Evolutionary conservation across 2,797 vertebrate genomes (phyloP).

Genomic region (Pogonophryne albipinna): DNA sequence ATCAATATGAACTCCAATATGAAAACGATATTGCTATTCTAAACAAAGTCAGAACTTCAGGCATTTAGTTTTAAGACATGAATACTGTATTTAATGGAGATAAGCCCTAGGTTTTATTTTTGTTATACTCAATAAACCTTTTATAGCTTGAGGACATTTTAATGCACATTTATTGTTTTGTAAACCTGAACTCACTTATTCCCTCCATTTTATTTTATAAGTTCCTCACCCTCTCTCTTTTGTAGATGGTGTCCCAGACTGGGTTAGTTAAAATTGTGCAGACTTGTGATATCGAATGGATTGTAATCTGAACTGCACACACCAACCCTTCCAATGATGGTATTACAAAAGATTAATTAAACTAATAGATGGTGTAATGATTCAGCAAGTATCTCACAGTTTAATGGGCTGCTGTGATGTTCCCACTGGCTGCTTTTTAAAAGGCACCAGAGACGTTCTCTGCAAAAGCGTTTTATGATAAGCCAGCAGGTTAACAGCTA

Average conservation of each 20-base stretch:
- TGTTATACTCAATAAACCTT: conserved; percentile 16
- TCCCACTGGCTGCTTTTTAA: conserved; percentile 56
- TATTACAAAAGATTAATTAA: conserved; percentile 58
- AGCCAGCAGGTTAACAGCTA: conserved; percentile 74
- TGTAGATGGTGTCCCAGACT: neutral
- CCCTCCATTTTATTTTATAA: neutral
- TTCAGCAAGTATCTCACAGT: conserved; percentile 52
- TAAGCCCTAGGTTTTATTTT: conserved; percentile 8
- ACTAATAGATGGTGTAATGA: conserved; percentile 61
- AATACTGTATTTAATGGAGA: conserved; percentile 15
- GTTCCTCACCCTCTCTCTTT: neutral
- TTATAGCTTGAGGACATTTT: conserved; percentile 13
- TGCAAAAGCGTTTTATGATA: conserved; percentile 57
- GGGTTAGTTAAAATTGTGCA: neutral
- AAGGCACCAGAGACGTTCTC: conserved; percentile 52
- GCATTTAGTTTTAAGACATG: neutral
- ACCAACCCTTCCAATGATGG: conserved; percentile 18
- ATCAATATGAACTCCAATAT: conserved; percentile 3
- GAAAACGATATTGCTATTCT: conserved; percentile 2
- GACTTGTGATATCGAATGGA: conserved; percentile 19
- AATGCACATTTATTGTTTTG: conserved; percentile 26
- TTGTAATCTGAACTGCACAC: conserved; percentile 31
- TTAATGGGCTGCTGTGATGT: conserved; percentile 58
- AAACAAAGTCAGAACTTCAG: neutral
- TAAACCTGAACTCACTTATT: conserved; percentile 18